These are phyloP conservation scores for Copidosoma floridanum DNA, from an alignment of 1,140 invertebrate species.

Conservation along the genomic window DNA sequence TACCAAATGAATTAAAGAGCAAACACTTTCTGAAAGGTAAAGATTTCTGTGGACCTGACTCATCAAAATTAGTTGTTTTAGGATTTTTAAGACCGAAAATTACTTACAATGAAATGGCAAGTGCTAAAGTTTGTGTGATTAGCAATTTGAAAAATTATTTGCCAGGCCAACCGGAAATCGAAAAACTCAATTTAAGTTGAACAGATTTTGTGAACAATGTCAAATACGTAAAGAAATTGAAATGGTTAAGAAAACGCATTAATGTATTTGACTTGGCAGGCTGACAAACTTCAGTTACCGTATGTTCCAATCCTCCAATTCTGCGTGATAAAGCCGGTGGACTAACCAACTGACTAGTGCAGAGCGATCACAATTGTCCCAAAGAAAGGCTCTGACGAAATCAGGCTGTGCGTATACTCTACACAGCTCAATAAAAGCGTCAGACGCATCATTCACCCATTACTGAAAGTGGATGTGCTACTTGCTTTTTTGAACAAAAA, in stretches of 20 bases:
- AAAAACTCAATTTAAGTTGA: slow-evolving; percentile 14
- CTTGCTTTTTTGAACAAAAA: slow-evolving; percentile 24
- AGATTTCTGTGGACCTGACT: slow-evolving; percentile 11
- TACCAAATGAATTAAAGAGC: slow-evolving; percentile 3
- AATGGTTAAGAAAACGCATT: too few relatives aligned
- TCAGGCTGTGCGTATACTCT: not conserved
- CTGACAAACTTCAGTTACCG: not conserved
- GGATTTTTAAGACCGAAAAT: not conserved
- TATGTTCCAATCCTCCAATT: too few relatives aligned
- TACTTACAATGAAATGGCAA: not conserved
- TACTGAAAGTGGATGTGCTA: slow-evolving; percentile 10
- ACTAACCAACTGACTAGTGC: not conserved
- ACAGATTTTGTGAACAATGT: too few relatives aligned
- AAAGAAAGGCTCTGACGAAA: too few relatives aligned
- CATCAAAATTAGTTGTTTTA: slow-evolving; percentile 3
- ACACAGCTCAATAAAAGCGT: slow-evolving; percentile 17
- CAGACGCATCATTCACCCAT: too few relatives aligned
- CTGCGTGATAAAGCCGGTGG: slow-evolving; percentile 1
- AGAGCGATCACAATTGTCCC: too few relatives aligned
- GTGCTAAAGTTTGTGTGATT: slow-evolving; percentile 3
- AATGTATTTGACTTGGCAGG: slow-evolving; percentile 42
- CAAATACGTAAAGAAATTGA: too few relatives aligned
- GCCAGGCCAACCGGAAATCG: slow-evolving; percentile 17
- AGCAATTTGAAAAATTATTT: slow-evolving; percentile 20
- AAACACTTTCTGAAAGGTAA: not conserved